Evolutionary conservation across 1,140 invertebrate species (phyloP).

Genomic region (Centruroides sculpturatus): DNA sequence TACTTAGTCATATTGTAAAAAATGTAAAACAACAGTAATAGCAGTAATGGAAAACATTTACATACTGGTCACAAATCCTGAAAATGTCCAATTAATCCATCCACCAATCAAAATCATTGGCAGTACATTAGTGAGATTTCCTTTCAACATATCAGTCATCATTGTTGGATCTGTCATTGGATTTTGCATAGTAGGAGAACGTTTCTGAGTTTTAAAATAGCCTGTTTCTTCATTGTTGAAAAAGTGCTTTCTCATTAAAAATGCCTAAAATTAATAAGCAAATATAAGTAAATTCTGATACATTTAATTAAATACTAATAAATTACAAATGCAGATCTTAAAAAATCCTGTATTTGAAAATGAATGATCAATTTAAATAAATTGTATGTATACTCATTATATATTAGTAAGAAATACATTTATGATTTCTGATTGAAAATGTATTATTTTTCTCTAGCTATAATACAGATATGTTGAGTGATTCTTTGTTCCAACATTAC

Average conservation of each 20-base stretch:
- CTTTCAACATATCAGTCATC: conserved; percentile 99
- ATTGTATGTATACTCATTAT: no score
- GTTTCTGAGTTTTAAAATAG: conserved; percentile 81
- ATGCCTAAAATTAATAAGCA: conserved; percentile 45
- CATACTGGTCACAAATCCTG: conserved; percentile 94
- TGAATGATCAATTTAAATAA: no score
- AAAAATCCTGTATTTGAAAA: background rate
- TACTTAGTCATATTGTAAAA: no score
- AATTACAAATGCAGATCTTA: background rate
- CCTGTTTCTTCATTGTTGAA: conserved; percentile 90
- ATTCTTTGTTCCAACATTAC: no score
- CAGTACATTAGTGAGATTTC: conserved; percentile 93
- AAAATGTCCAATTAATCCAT: conserved; percentile 99
- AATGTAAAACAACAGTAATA: no score
- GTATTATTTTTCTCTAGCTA: no score
- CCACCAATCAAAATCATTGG: conserved; percentile 98
- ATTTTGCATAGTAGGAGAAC: conserved; percentile 63
- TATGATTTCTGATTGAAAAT: no score
- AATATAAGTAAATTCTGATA: background rate
- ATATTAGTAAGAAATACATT: no score
- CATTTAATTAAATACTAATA: background rate
- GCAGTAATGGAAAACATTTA: conserved; percentile 8
- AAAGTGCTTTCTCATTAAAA: conserved; percentile 81
- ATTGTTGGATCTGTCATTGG: conserved; percentile 95
- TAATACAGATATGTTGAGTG: no score